These are phyloP conservation scores for Xerus inauris DNA, from an alignment of 2,113 vertebrate species.

Conservation along the genomic window DNA sequence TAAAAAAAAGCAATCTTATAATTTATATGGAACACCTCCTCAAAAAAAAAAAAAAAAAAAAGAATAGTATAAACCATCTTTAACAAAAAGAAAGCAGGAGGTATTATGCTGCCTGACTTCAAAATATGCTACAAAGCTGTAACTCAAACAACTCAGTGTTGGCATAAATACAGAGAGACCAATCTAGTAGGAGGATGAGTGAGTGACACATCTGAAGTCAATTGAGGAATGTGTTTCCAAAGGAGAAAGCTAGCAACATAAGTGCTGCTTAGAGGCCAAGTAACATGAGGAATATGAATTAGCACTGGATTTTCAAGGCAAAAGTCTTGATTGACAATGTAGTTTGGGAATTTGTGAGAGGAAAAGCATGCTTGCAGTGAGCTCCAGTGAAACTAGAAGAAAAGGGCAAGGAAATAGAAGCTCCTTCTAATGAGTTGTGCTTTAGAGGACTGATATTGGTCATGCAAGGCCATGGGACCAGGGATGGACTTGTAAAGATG, in stretches of 20 bases:
- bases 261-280: not conserved
- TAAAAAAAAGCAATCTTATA: not conserved
- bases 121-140: not conserved
- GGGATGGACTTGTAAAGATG: not conserved
- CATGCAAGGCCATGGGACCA: not conserved
- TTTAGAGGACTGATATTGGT: not conserved
- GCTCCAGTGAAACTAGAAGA: not conserved
- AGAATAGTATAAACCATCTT: not conserved
- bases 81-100: not conserved
- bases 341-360: not conserved
- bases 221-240: not conserved
- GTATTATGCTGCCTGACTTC: not conserved
- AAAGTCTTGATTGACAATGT: not conserved
- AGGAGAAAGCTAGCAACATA: not conserved
- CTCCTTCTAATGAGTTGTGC: not conserved
- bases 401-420: not conserved
- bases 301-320: not conserved
- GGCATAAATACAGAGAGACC: not conserved
- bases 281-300: not conserved
- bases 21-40: not conserved
- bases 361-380: not conserved
- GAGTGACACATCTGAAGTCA: not conserved
- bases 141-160: not conserved
- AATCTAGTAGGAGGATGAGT: not conserved
- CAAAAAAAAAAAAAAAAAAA: not conserved